phyloP scores from a whole-genome alignment of 2,113 vertebrate genomes.

The Rhynchomys soricoides region DNA sequence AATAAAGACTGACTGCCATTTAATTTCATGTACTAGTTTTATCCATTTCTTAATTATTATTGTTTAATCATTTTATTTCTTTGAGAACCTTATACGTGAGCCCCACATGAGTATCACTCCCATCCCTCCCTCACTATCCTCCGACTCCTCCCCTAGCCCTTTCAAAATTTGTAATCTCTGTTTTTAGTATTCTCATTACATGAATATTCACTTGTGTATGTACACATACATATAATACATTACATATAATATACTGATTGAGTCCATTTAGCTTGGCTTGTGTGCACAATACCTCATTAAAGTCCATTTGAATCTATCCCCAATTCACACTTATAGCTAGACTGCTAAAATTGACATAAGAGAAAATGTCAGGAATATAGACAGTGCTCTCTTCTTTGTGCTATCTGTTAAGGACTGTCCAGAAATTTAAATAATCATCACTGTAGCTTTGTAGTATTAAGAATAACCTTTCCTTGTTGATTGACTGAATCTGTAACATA shows the following conservation, averaged over 20 bases:
- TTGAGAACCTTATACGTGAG: neutral
- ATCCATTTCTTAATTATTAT: neutral
- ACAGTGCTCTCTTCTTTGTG: neutral
- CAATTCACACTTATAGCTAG: neutral
- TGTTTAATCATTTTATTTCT: neutral
- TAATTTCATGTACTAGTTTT: neutral
- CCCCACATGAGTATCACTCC: too few relatives aligned
- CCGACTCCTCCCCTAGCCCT: neutral
- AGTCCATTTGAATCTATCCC: neutral
- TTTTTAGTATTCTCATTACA: neutral
- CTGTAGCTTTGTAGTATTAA: neutral
- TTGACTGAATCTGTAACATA: neutral
- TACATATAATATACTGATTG: neutral
- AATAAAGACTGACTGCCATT: neutral
- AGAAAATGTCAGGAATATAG: neutral
- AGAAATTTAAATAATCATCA: neutral
- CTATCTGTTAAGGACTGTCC: neutral
- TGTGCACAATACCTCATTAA: neutral
- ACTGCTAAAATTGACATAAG: neutral
- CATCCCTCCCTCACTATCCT: neutral
- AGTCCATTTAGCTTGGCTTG: neutral
- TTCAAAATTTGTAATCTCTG: neutral
- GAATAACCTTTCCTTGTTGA: neutral
- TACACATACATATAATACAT: neutral
- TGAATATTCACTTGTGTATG: neutral